Base-by-base conservation (phyloP, 1,140 invertebrate species). In the Heliconius nattereri region DNA sequence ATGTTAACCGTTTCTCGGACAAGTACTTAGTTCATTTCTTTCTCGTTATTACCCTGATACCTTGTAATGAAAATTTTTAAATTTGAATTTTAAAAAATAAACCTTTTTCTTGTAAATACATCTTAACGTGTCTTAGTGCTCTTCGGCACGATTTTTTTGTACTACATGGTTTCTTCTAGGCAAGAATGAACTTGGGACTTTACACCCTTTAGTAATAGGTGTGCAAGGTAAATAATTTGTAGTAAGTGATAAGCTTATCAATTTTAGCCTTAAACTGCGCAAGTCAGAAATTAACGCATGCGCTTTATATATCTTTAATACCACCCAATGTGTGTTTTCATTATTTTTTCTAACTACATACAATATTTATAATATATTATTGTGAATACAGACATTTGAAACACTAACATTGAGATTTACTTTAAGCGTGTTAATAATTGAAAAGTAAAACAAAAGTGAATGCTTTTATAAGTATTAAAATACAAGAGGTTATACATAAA, bases 241-340 rank as follows among this genome's bases (percentile, higher is more conserved):
- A 13, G 23, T 66, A 26, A 26, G 60, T 66, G 60, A 66, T 66
- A 66, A 66, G 60, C 23, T 66, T 66, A 66, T 66, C 60, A 66
- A 29, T 66, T 66, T 66, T 29, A 11, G 23, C 8, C 23, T 66
- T 23, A 2, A 16, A 16, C 54, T 81, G 71, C 79, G 79, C 79
- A 81, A 66, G 79, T 52, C 37, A 32, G n/a, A n/a, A 70, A 74
- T n/a, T 13, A 52, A 57, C 75, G 74, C 75, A 78, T 73, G 79
- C 79, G 79, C 79, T 66, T 19, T 66, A 8, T 66, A 16, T 16
- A 11, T 29, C 54, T 66, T 29, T 26, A 29, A 66, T 66, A 73
- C 52, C 74, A 75, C 54, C 73, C 74, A 19, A 75, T 37, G 72
- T 73, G 72, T 66, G 35, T 75, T 60, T 75, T 66, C 54, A 75